Conservation (phyloP, 2,797 vertebrate genomes). For the Pterois miles region DNA sequence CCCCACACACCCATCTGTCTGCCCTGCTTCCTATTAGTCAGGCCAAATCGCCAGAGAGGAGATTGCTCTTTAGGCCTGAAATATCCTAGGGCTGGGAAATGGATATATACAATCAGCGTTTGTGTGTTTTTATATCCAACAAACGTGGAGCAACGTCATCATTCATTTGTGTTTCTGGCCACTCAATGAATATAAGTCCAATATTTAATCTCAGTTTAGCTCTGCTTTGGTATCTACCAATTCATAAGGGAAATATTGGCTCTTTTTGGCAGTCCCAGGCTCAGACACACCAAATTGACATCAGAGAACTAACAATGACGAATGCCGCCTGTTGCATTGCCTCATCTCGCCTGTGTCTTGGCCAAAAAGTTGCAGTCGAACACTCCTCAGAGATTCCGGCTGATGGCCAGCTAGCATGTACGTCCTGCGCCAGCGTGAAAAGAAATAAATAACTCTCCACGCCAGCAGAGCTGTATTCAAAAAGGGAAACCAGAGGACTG, state of each 20-base stretch:
- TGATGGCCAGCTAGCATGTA: too few relatives aligned
- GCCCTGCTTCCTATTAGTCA: conserved; percentile 66
- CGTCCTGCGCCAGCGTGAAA: too few relatives aligned
- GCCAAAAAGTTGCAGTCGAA: too few relatives aligned
- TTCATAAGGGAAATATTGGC: not conserved
- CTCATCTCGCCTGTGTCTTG: too few relatives aligned
- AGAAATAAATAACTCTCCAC: too few relatives aligned
- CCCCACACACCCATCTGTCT: conserved; percentile 64
- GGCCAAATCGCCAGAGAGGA: conserved; percentile 30
- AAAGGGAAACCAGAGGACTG: too few relatives aligned
- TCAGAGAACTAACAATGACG: too few relatives aligned
- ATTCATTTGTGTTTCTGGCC: not conserved
- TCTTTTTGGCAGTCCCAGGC: not conserved
- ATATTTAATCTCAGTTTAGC: not conserved
- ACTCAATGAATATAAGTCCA: not conserved
- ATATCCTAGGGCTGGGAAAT: not conserved
- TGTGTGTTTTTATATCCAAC: not conserved
- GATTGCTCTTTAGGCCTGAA: conserved; percentile 1
- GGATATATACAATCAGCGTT: not conserved
- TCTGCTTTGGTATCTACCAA: not conserved
- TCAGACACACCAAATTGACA: too few relatives aligned
- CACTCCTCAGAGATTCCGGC: too few relatives aligned
- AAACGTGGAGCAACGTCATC: not conserved
- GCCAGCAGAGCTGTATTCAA: too few relatives aligned
- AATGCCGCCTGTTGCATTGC: too few relatives aligned